Base-by-base conservation (phyloP, 2,888 invertebrate genomes). In the Prosapia bicincta region DNA sequence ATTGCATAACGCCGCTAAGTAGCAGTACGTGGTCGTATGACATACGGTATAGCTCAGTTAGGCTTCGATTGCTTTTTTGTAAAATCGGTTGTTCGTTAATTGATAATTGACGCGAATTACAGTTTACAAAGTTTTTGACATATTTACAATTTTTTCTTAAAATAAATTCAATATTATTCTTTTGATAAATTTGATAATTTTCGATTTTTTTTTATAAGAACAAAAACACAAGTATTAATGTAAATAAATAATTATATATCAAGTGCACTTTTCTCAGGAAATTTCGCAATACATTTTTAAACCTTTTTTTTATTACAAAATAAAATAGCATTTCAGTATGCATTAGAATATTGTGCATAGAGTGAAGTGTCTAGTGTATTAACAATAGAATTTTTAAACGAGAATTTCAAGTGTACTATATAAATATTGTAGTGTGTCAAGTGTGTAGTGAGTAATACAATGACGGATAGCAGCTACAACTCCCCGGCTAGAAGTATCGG, bases 401-500 rank as follows among this genome's bases (percentile, higher is more conserved):
- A 28, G 28, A 6, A 28, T 28, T 28, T 3, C 28, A 28, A 28
- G 28, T 28, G 28, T 28, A 28, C 28, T 28, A 28, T 3, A 28
- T 3, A 28, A 28, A 9, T 28, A 28, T 28, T 28, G 28, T 28
- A 28, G 9, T n/a, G n/a, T n/a, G n/a, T n/a, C n/a, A n/a, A n/a
- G n/a, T 9, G 54, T 54, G 20, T 54, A 54, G 54, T 54, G n/a
- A n/a, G 54, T 54, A 54, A 3, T 20, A 20, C 54, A 54, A 82
- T 82, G 81, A 78, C 79, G n/a, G 82, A 82, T 75, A 82, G 82
- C 72, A 79, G 79, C 68, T 81, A 80, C 69, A 81, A 80, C 70
- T 82, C 82, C 23, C 82, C 82, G 23, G 81, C 83, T 26, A 78
- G 83, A 69, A 83, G 83, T 76, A 80, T 83, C 28, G 84, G 84